phyloP scores from a whole-genome alignment of 2,113 vertebrate species.

The Dromiciops gliroides region DNA sequence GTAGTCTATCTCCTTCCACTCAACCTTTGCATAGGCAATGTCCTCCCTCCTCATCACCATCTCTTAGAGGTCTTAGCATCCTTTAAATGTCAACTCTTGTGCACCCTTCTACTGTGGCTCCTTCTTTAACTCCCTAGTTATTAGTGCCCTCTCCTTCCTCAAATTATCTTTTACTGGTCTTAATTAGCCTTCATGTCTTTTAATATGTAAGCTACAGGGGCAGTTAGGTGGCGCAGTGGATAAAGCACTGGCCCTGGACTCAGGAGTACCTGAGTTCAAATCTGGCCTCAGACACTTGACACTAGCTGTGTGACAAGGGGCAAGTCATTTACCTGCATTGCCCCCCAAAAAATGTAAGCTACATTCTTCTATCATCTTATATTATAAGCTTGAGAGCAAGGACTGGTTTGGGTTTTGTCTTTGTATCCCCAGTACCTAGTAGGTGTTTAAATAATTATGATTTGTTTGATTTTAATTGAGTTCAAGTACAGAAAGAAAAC shows the following conservation, averaged over 20 bases:
- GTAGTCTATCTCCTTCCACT: not conserved
- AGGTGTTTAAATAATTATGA: not conserved
- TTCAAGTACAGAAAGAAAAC: too few relatives aligned
- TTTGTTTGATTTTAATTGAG: too few relatives aligned
- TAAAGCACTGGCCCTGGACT: too few relatives aligned
- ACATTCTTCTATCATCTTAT: not conserved
- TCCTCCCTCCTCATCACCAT: not conserved
- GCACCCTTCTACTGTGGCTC: not conserved
- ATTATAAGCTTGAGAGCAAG: not conserved
- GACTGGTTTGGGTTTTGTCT: not conserved
- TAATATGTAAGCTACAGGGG: not conserved
- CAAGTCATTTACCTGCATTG: too few relatives aligned
- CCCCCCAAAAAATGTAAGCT: too few relatives aligned
- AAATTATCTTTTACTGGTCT: not conserved
- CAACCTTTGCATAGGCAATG: not conserved
- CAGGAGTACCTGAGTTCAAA: too few relatives aligned
- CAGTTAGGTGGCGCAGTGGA: too few relatives aligned
- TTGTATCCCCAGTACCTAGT: not conserved
- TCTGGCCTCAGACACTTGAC: too few relatives aligned
- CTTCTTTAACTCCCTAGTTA: not conserved
- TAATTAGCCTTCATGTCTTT: not conserved
- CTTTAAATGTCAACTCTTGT: not conserved
- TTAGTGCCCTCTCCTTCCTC: not conserved
- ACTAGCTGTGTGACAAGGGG: too few relatives aligned
- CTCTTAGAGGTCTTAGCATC: not conserved